Base-by-base conservation (phyloP, 2,888 invertebrate genomes). In the Harpagoxenus sublaevis region DNA sequence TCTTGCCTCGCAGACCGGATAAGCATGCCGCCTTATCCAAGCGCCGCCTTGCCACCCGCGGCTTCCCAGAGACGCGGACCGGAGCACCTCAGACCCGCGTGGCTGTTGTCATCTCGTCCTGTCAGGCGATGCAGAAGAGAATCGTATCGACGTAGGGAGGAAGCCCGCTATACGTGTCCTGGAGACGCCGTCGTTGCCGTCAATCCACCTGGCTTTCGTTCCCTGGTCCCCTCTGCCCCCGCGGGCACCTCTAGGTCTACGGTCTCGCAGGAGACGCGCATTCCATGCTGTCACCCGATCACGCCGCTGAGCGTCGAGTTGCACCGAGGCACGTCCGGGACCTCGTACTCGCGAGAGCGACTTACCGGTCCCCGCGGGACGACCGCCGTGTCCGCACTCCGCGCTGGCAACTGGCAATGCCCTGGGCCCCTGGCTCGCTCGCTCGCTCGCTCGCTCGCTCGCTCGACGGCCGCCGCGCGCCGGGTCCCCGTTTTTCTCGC, bases 401-500 rank as follows among this genome's bases (percentile, higher is more conserved):
- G 83, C 63, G 84, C 84, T 86, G 84, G 60, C 74, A 89, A 89
- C 84, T 86, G 84, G 60, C 74, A 89, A 89, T 81, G 84, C 91
- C 83, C 89, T 87, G 83, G 23, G 23, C 23, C 23, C 23, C 23
- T 23, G 23, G 86, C 68, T 70, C 89, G 65, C 90, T 89, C 73
- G 88, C 86, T 15, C 85, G 87, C n/a, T n/a, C n/a, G n/a, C n/a
- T n/a, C 23, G 86, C 68, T 70, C 89, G 65, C 90, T 89, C 73
- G 88, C 86, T 15, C 85, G 87, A 63, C 63, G 60, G 88, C 9
- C 86, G 86, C 35, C 71, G 87, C 3, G n/a, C 68, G 73, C 77
- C 89, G 83, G 89, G 86, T 81, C 90, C 90, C 82, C 84, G 88
- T 89, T 90, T 90, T 86, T 84, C 89, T 89, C 85, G 84, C 75